Base-by-base conservation (phyloP, 2,888 invertebrate species). In the Drosophila borealis region DNA sequence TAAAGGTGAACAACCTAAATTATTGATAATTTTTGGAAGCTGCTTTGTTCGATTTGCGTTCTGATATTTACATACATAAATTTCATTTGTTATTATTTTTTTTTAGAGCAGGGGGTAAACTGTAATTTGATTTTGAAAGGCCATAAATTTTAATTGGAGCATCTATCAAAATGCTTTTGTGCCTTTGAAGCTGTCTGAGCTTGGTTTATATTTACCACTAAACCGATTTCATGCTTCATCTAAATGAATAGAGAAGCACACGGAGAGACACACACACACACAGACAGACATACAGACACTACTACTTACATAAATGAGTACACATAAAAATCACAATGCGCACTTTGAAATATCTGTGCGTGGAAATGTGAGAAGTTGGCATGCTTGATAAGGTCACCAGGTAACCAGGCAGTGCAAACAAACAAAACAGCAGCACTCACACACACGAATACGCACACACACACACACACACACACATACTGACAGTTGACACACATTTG, bases 271-370 rank as follows among this genome's bases (percentile, higher is more conserved):
- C 11, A 17, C 8, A 41, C 14, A 48, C 17, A 56, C 14, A 33
- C 10, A 44, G 19, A 39, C 3, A 13, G 36, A 39, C 14, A 39
- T 25, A 49, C 41, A 17, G 13, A 48, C 36, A 45, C 14, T 39
- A n/a, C 13, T 42, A 41, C 46, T 34, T 29, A 39, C 45, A 44
- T 54, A 70, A 77, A 77, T 74, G 70, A 44, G 51, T 33, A 59
- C 57, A 64, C 54, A 78, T 73, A 74, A 67, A 81, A 78, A 78
- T 78, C 78, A 81, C 78, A 78, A 67, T 81, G 78, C 74, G 61
- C 70, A 78, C 70, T 80, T 76, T 76, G 80, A 80, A 78, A 80
- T 78, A 50, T 61, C 42, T 51, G 17, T 33, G 53, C 34, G 48
- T 39, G 45, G 67, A 71, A 71, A 57, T 77, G 71, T 59, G 54